These are phyloP conservation scores for Thelaira solivaga DNA, from an alignment of 2,888 invertebrate genomes.

Conservation along the genomic window DNA sequence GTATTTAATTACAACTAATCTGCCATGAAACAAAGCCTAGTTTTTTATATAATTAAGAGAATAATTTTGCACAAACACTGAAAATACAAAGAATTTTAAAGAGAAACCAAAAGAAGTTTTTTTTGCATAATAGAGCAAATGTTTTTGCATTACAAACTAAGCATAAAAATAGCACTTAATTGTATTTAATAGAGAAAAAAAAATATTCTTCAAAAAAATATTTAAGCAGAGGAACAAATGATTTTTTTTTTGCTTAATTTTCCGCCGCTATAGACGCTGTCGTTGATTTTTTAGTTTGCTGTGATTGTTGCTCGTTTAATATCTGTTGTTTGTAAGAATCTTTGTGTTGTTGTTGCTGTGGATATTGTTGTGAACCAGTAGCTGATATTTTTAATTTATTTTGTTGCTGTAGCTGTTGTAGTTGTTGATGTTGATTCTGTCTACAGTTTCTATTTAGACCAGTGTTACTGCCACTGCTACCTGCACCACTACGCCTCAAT, in stretches of 20 bases:
- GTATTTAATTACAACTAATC: conserved; percentile 5
- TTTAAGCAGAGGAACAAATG: conserved; percentile 51
- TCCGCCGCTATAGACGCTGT: conserved; percentile 63
- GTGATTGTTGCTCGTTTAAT: conserved; percentile 50
- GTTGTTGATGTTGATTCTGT: conserved; percentile 65
- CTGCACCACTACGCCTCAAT: conserved; percentile 70
- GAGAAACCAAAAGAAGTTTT: conserved; percentile 15
- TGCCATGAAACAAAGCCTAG: not conserved
- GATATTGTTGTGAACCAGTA: conserved; percentile 47
- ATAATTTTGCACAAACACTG: conserved; percentile 26
- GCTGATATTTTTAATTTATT: conserved; percentile 52
- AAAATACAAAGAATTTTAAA: conserved; percentile 57
- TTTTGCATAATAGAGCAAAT: conserved; percentile 49
- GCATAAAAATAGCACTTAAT: conserved; percentile 61
- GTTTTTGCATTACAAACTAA: conserved; percentile 56
- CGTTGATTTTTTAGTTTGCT: conserved; percentile 64
- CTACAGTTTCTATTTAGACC: conserved; percentile 68
- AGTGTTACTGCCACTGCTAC: conserved; percentile 70
- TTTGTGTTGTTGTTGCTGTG: conserved; percentile 59
- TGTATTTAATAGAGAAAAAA: conserved; percentile 55
- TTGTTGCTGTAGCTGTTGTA: conserved; percentile 66
- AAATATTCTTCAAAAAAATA: conserved; percentile 51
- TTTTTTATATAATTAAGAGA: not conserved
- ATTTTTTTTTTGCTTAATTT: conserved; percentile 65
- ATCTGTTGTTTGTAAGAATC: conserved; percentile 44